Base-by-base conservation (phyloP, 2,797 vertebrate genomes). In the Sebastolobus alascanus region DNA sequence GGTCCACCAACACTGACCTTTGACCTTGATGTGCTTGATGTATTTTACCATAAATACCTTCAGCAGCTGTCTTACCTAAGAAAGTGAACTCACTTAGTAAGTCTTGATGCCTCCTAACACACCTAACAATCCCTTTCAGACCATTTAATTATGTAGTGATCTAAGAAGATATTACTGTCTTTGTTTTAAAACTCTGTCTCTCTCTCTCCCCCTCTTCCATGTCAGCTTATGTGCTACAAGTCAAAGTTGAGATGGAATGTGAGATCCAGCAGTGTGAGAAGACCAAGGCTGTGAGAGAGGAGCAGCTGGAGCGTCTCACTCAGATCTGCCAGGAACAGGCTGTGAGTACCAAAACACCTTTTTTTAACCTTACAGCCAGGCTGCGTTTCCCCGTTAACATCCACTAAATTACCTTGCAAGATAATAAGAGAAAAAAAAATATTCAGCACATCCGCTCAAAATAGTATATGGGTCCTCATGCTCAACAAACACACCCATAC, bases 271-370 rank as follows among this genome's bases (percentile, higher is more conserved):
- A 99, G 60, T 99, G 98, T 29, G 98, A 99, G 95, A 99, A 98
- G 92, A 96, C 97, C 84, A 99, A 99, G 93, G 96, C 96, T 43
- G 95, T 98, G 90, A 96, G 98, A 82, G 98, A 99, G 10, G 98
- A 99, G 87, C 98, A 99, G 95, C 96, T 99, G 92, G 98, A 99
- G 93, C 97, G 97, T 81, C 96, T 99, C 94, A 99, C 98, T 6
- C 98, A 99, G 94, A 98, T 99, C 95, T 99, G 98, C 93, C 98
- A 99, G 94, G 98, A 99, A 91, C 98, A 99, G 93, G 98, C 98
- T 87, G 98, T 99, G 95, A 97, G 96, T 95, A 61, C 33, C 58
- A 74, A 29, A 58, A 66, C 69, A 43, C n/a, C 8, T 58, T 60
- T 54, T 40, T 25, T 31, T 31, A 46, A 50, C 50, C n/a, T 66